These are phyloP conservation scores for Amblyornis subalaris DNA, from an alignment of 2,113 vertebrate species.

Conservation along the genomic window DNA sequence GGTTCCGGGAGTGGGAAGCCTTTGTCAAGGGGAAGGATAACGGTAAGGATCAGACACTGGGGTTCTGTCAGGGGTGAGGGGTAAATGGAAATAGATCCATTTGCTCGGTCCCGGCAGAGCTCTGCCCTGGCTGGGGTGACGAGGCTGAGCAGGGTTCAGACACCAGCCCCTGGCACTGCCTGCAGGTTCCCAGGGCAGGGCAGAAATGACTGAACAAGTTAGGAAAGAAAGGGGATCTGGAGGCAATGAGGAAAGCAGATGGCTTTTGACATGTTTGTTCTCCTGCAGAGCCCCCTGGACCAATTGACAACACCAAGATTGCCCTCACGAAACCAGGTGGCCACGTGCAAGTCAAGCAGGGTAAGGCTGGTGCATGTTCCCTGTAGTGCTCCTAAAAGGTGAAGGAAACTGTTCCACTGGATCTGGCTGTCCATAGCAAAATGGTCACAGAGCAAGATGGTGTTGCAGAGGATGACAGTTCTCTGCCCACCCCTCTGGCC, in stretches of 20 bases:
- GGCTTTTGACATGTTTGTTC: background rate
- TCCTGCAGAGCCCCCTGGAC: conserved; percentile 87
- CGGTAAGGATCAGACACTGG: conserved; percentile 65
- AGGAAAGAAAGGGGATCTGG: background rate
- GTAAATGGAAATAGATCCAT: fast-evolving
- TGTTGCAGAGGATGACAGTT: background rate
- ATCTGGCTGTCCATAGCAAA: background rate
- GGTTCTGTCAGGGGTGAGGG: fast-evolving
- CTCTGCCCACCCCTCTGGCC: background rate
- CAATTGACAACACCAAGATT: conserved; percentile 96
- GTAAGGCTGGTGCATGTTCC: conserved; percentile 61
- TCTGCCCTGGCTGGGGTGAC: background rate
- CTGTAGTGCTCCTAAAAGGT: background rate
- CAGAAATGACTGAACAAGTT: background rate
- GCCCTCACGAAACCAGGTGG: conserved; percentile 86
- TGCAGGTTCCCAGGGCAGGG: background rate
- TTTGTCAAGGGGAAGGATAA: conserved; percentile 98
- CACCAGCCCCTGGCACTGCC: background rate
- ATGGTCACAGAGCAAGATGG: background rate
- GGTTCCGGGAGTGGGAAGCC: conserved; percentile 98
- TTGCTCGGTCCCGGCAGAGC: background rate
- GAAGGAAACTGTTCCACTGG: background rate
- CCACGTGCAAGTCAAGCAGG: conserved; percentile 92
- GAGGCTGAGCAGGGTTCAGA: background rate
- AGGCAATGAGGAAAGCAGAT: background rate